Evolutionary conservation across 2,113 vertebrate species (phyloP).

Genomic region (Gasterosteus nipponicus): DNA sequence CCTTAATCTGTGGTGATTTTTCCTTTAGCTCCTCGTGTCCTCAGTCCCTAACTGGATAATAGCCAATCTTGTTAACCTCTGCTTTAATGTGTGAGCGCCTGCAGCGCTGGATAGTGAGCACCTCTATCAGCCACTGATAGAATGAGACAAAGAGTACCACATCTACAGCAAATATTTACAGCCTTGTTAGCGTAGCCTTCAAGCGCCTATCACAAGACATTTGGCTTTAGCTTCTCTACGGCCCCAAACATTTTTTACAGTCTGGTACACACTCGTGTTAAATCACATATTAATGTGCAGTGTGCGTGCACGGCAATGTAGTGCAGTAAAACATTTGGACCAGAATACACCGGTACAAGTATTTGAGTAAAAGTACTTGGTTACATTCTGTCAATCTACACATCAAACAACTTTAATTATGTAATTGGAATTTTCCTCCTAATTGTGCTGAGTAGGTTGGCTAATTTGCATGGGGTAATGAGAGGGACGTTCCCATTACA

Average conservation of each 20-base stretch:
- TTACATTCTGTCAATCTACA: conserved; percentile 63
- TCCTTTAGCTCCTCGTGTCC: conserved; percentile 65
- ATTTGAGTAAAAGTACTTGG: not conserved
- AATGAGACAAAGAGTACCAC: conserved; percentile 64
- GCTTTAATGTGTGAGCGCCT: conserved; percentile 73
- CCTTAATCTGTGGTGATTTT: conserved; percentile 70
- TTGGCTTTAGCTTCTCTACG: conserved; percentile 70
- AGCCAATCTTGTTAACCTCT: conserved; percentile 82
- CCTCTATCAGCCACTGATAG: conserved; percentile 61
- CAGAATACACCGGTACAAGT: not conserved
- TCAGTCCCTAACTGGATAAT: conserved; percentile 77
- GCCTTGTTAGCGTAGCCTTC: conserved; percentile 71
- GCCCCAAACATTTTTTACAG: conserved; percentile 65
- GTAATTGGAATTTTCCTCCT: conserved; percentile 83
- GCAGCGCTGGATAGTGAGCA: conserved; percentile 53
- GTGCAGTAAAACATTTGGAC: not conserved
- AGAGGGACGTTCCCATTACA: conserved; percentile 86
- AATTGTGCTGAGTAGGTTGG: conserved; percentile 82
- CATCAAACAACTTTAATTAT: conserved; percentile 85
- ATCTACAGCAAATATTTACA: conserved; percentile 77
- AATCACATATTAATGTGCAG: conserved; percentile 70
- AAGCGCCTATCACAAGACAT: conserved; percentile 72
- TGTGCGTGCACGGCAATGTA: conserved; percentile 33
- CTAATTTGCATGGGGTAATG: conserved; percentile 85
- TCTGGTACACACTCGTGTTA: conserved; percentile 64